phyloP scores from a whole-genome alignment of 2,113 vertebrate genomes.

The Eublepharis macularius region DNA sequence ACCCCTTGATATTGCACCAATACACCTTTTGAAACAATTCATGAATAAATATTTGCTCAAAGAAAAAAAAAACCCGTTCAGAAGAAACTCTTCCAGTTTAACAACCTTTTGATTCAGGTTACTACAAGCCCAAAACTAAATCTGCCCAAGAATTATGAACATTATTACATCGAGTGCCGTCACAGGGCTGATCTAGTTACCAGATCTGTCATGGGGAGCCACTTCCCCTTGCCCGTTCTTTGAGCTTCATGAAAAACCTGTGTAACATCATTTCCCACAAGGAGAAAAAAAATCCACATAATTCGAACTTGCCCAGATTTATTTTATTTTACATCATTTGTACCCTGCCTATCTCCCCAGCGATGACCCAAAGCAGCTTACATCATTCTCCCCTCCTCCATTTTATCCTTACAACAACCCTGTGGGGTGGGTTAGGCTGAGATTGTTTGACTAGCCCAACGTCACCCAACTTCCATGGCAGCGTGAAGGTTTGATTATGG shows the following conservation, averaged over 20 bases:
- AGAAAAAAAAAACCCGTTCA: constrained; percentile 23
- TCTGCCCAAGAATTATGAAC: constrained; percentile 32
- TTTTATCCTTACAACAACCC: too few species aligned
- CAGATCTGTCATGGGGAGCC: background rate
- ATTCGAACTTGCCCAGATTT: background rate
- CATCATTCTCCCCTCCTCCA: too few species aligned
- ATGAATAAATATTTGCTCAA: constrained; percentile 65
- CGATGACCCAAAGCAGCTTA: too few species aligned
- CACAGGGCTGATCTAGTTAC: constrained; percentile 14
- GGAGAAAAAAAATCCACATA: background rate
- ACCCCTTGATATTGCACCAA: constrained; percentile 57
- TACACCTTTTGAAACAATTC: constrained; percentile 56
- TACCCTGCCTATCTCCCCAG: too few species aligned
- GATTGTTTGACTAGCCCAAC: too few species aligned
- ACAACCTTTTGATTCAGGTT: constrained; percentile 58
- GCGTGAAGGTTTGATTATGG: too few species aligned
- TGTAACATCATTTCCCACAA: background rate
- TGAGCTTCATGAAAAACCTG: background rate
- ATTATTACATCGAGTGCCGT: background rate
- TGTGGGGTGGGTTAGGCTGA: too few species aligned
- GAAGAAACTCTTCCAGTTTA: constrained; percentile 69
- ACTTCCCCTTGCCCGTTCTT: background rate
- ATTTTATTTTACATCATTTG: too few species aligned
- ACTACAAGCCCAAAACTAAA: constrained; percentile 55
- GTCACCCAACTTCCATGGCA: too few species aligned